phyloP scores from a whole-genome alignment of 2,888 invertebrate species.

The Ischnura elegans region DNA sequence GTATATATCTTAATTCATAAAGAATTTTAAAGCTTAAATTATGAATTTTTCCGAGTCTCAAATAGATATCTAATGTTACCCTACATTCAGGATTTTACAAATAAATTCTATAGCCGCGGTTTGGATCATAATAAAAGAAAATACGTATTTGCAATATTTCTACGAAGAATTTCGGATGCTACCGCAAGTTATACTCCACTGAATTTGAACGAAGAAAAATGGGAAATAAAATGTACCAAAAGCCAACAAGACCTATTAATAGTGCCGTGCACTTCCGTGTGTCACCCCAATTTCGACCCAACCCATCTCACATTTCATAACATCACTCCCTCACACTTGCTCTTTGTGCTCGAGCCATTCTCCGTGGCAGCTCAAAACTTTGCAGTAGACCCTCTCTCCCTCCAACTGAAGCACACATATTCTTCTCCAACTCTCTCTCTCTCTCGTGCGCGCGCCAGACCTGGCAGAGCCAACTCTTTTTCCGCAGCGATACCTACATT shows the following conservation, averaged over 20 bases:
- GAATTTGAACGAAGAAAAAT: neutral
- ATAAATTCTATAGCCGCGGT: no score
- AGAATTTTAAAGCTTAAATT: no score
- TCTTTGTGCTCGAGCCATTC: neutral
- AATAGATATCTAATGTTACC: no score
- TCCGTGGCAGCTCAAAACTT: slow-evolving; percentile 1
- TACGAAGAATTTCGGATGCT: neutral
- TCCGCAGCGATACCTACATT: slow-evolving; percentile 21
- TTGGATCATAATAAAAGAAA: no score
- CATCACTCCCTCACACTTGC: neutral
- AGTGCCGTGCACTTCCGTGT: neutral
- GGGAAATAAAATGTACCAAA: neutral
- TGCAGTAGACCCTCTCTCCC: neutral
- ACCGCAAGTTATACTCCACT: neutral
- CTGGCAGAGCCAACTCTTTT: neutral
- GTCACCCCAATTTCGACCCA: neutral
- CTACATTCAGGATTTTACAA: no score
- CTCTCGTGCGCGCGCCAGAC: no score
- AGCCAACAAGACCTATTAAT: neutral
- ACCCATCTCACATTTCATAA: neutral
- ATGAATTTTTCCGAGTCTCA: no score
- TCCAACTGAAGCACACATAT: slow-evolving; percentile 1
- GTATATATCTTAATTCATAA: no score
- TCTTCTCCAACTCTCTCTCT: slow-evolving; percentile 4
- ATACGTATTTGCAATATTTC: no score